A percentile compares a stretch with the other conserved stretches of the same genome.
Evolutionary conservation across 2,113 vertebrate species (phyloP).

Genomic region (Sapajus apella): DNA sequence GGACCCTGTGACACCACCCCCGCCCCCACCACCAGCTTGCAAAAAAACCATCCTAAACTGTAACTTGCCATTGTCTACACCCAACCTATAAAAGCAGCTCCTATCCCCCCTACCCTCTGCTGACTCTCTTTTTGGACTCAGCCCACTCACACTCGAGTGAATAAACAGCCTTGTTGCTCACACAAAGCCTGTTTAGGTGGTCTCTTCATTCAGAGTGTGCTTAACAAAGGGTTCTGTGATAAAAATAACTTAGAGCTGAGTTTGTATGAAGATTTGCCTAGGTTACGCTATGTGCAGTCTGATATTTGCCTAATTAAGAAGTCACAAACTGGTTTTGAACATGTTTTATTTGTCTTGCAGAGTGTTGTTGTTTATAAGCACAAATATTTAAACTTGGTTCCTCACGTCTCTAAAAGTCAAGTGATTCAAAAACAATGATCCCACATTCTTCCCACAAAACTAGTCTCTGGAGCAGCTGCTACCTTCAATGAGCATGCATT

Average conservation of each 20-base stretch:
- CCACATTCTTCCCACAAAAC: background rate
- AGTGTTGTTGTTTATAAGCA: background rate
- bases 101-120: no score
- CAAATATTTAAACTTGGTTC: background rate
- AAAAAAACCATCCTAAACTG: no score
- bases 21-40: no score
- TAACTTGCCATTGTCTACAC: no score
- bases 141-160: no score
- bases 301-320: background rate
- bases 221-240: background rate
- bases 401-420: background rate
- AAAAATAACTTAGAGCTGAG: background rate
- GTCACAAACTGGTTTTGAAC: background rate
- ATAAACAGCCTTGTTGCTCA: no score
- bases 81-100: no score
- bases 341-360: slow-evolving; percentile 3
- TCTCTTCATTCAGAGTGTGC: no score
- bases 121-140: no score
- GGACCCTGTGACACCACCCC: no score
- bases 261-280: background rate
- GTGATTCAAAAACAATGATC: background rate
- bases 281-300: background rate
- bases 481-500: background rate
- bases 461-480: background rate
- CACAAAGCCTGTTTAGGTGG: no score